A percentile compares a stretch with the other conserved stretches of the same genome.
Conservation (phyloP, 2,797 vertebrate species). For the Threskiornis aethiopicus region DNA sequence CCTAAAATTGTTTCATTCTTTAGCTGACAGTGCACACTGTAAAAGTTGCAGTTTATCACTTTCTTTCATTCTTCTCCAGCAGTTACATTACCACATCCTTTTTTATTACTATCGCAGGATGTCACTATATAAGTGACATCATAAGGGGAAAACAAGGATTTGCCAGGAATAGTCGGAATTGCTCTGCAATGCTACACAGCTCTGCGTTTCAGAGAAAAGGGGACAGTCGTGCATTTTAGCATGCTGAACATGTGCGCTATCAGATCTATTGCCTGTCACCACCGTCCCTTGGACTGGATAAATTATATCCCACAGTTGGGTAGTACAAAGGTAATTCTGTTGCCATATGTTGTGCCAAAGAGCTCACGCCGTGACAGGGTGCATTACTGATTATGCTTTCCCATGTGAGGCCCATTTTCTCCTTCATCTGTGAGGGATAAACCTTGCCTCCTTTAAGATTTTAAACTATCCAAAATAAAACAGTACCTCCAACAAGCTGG, state of each 20-base stretch:
- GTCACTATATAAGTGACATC: slow-evolving; percentile 21
- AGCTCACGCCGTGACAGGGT: slow-evolving; percentile 56
- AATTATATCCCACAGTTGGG: slow-evolving; percentile 69
- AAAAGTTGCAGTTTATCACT: slow-evolving; percentile 49
- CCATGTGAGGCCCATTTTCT: slow-evolving; percentile 39
- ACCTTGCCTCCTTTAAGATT: not conserved
- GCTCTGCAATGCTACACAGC: not conserved
- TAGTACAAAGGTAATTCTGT: slow-evolving; percentile 71
- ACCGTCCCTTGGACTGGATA: slow-evolving; percentile 45
- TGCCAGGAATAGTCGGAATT: not conserved
- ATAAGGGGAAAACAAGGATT: not conserved
- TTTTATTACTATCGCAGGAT: not conserved
- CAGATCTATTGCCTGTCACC: slow-evolving; percentile 64
- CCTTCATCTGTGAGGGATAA: slow-evolving; percentile 34
- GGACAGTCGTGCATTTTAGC: not conserved
- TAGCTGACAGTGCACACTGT: slow-evolving; percentile 56
- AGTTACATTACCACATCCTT: not conserved
- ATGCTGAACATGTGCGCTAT: slow-evolving; percentile 51
- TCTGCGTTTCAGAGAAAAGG: not conserved
- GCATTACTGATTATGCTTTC: slow-evolving; percentile 50
- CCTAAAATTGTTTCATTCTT: slow-evolving; percentile 53
- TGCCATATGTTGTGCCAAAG: slow-evolving; percentile 72
- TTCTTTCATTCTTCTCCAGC: slow-evolving; percentile 1
- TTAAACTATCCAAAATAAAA: not conserved
- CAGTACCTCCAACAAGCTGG: not conserved